Percentiles rank a stretch among this genome's conserved stretches.
These are phyloP conservation scores for Desmophyllum pertusum DNA, from an alignment of 92 coral and sea anemone genomes.

Conservation along the genomic window DNA sequence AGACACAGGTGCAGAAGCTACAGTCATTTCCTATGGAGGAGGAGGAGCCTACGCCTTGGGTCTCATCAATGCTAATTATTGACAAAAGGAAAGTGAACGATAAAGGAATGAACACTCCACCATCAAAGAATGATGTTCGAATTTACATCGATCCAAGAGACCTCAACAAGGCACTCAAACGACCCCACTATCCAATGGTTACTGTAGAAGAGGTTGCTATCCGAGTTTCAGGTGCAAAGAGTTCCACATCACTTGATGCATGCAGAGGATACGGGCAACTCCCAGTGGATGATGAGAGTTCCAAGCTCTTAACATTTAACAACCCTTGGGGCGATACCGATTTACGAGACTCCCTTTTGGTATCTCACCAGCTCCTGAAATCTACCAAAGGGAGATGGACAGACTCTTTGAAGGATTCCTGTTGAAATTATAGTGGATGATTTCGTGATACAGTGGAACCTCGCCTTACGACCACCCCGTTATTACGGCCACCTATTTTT, in stretches of 20 bases:
- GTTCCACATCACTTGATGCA: too few species aligned
- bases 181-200: conserved; percentile 32
- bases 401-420: background rate
- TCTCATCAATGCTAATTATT: background rate
- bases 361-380: too few species aligned
- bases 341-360: too few species aligned
- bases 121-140: background rate
- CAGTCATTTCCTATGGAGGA: too few species aligned
- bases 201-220: conserved; percentile 4
- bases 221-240: background rate
- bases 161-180: conserved; percentile 37
- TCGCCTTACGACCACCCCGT: too few species aligned
- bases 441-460: conserved; percentile 34
- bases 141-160: conserved; percentile 41
- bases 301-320: background rate
- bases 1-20: too few species aligned
- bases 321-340: background rate
- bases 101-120: background rate
- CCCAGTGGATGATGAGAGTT: background rate
- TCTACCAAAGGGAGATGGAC: background rate
- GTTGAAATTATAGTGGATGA: conserved; percentile 37
- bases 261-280: too few species aligned
- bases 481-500: too few species aligned
- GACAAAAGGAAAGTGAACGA: background rate
- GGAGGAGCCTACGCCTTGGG: background rate